These are phyloP conservation scores for Carpatolechia fugitivella DNA, from an alignment of 2,888 invertebrate genomes.

Conservation along the genomic window DNA sequence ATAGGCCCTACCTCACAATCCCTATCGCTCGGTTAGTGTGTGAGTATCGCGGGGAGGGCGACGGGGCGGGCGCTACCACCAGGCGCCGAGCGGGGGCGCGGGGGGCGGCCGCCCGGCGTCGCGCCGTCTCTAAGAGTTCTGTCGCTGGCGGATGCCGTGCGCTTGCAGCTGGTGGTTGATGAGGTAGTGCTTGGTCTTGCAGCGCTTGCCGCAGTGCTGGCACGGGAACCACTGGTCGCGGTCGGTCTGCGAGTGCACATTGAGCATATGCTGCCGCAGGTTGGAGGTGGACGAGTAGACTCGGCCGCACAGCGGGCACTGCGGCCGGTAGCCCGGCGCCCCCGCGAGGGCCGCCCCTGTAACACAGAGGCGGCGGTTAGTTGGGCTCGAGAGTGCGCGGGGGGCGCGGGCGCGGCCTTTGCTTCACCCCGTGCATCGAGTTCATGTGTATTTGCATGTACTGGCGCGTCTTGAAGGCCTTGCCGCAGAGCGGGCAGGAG, in stretches of 20 bases:
- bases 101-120: slow-evolving; percentile 49
- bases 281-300: slow-evolving; percentile 86
- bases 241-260: slow-evolving; percentile 85
- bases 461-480: slow-evolving; percentile 85
- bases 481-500: slow-evolving; percentile 82
- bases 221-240: slow-evolving; percentile 86
- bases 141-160: slow-evolving; percentile 85
- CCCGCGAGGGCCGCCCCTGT: slow-evolving; percentile 81
- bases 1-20: slow-evolving; percentile 30
- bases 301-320: slow-evolving; percentile 85
- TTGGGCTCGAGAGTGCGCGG: slow-evolving; percentile 60
- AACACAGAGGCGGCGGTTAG: slow-evolving; percentile 83
- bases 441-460: slow-evolving; percentile 85
- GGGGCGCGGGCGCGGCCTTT: slow-evolving; percentile 71
- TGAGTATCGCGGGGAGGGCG: slow-evolving; percentile 21
- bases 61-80: slow-evolving; percentile 35
- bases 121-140: slow-evolving; percentile 76
- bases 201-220: slow-evolving; percentile 85
- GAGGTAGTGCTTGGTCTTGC: slow-evolving; percentile 88
- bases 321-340: slow-evolving; percentile 79
- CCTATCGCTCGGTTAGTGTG: slow-evolving; percentile 27
- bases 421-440: slow-evolving; percentile 83
- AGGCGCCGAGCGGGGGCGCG: slow-evolving; percentile 27
- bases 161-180: slow-evolving; percentile 88
- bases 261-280: slow-evolving; percentile 87